Evolutionary conservation across 2,888 invertebrate species (phyloP), one percentile per base, ranked within the genome.

Genomic region (Rotaria macrura): DNA sequence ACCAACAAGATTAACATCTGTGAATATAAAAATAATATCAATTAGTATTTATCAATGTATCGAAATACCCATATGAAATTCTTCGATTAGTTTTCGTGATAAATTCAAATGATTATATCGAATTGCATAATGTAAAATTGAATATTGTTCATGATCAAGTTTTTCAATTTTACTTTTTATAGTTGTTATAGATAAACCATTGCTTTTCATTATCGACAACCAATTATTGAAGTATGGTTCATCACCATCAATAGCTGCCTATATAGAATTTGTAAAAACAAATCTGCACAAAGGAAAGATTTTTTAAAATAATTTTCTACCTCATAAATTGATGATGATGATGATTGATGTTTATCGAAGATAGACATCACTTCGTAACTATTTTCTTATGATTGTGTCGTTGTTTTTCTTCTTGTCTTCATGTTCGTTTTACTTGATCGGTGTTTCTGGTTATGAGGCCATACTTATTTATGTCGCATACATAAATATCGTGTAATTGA

Each of bases 1-100:
- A 40, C 74, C 74, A 74, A 29, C 74, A 74, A 74, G 38, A 74
- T 74, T 74, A 23, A 43, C 23, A 74, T 74, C 74, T 74, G 40
- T 20, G 20, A 25, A 43, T 17, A 17, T 34, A 10, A 25, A 43
- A 52, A 23, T 23, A 23, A 52, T 23, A 52, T 0, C 6, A 2
- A 52, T 23, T 52, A 23, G 10, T 2, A 20, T 23, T 9, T 23
- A 10, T 29, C 65, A 65, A 29, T 65, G 14, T 65, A 29, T 34
- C n/a, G 6, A 34, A 29, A 23, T 74, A 74, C 74, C 74, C 25
- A 40, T 25, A 40, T 25, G 74, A 43, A 74, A 74, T 43, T 40
- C 74, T 74, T 74, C 74, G 12, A 74, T 74, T 10, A 74, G 17
- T 40, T 43, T 74, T 40, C 23, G 38, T 2, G 40, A 38, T 74